These are phyloP conservation scores for Sacculina carcini DNA, from an alignment of 2,888 invertebrate species.

Conservation along the genomic window DNA sequence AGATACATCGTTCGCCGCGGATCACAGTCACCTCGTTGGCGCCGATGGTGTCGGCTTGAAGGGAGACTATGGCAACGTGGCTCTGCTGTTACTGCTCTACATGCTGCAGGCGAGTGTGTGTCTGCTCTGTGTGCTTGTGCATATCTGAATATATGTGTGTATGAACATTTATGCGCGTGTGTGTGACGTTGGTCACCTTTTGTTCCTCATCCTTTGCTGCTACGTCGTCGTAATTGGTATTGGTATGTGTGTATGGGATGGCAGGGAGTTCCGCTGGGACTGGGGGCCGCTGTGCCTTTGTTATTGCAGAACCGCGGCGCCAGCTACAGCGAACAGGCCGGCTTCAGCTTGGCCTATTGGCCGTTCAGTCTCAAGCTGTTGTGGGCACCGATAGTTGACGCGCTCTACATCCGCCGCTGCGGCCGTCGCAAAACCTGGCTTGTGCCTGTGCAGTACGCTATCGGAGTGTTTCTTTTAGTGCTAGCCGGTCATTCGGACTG, in stretches of 20 bases:
- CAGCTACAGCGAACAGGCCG: slow-evolving; percentile 68
- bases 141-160: slow-evolving; percentile 1
- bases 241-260: too few relatives aligned
- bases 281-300: slow-evolving; percentile 85
- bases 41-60: not conserved
- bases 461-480: slow-evolving; percentile 54
- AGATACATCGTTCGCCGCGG: too few relatives aligned
- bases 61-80: slow-evolving; percentile 32
- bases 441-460: slow-evolving; percentile 72
- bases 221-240: slow-evolving; percentile 21
- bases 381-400: slow-evolving; percentile 97
- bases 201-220: not conserved
- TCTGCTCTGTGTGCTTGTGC: too few relatives aligned
- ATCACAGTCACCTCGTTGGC: too few relatives aligned
- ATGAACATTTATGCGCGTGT: slow-evolving; percentile 4
- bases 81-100: slow-evolving; percentile 68
- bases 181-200: not conserved
- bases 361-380: slow-evolving; percentile 65
- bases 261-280: slow-evolving; percentile 49
- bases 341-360: slow-evolving; percentile 73
- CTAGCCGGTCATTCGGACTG: slow-evolving; percentile 44
- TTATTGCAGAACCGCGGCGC: slow-evolving; percentile 72
- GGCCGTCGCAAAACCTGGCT: slow-evolving; percentile 84
- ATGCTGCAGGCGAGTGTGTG: slow-evolving; percentile 87
- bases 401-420: slow-evolving; percentile 51